phyloP scores from a whole-genome alignment of 1,140 invertebrate species.

The Drosophila parabipectinata region DNA sequence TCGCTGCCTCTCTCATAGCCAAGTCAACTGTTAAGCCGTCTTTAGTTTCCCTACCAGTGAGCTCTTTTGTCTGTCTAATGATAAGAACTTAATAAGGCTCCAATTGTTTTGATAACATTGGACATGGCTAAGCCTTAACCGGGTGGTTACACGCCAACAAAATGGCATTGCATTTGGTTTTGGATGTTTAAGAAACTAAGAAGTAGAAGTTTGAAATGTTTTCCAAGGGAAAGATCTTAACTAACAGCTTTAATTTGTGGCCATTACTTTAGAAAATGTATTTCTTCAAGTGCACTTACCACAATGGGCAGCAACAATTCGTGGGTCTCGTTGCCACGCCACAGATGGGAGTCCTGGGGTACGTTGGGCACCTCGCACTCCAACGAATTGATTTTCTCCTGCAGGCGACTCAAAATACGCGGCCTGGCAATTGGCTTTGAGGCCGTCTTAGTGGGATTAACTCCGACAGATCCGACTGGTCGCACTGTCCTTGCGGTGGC shows the following conservation, averaged over 20 bases:
- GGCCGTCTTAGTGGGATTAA: conserved; percentile 73
- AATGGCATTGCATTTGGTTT: background rate
- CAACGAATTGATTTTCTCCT: conserved; percentile 86
- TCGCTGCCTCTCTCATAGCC: conserved; percentile 1
- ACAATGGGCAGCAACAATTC: conserved; percentile 87
- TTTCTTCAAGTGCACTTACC: conserved; percentile 84
- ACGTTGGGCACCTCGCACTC: conserved; percentile 87
- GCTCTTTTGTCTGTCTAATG: conserved; percentile 47
- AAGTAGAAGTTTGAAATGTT: too few species aligned
- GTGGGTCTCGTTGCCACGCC: conserved; percentile 88
- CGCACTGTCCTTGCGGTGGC: conserved; percentile 25
- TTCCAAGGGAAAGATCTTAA: too few species aligned
- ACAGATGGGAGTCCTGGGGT: conserved; percentile 86
- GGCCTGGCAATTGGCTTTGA: conserved; percentile 80
- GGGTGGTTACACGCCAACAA: background rate
- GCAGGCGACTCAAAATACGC: conserved; percentile 83
- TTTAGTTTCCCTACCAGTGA: conserved; percentile 10
- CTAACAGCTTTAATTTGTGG: too few species aligned
- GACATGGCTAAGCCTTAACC: conserved; percentile 11
- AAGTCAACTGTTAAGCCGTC: conserved; percentile 33
- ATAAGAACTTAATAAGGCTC: conserved; percentile 62
- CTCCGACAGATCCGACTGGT: conserved; percentile 11
- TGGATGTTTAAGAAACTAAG: background rate
- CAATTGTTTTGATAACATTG: conserved; percentile 60
- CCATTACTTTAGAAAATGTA: background rate